Conservation (phyloP, 1,140 invertebrate species). For the Tenebrio molitor region DNA sequence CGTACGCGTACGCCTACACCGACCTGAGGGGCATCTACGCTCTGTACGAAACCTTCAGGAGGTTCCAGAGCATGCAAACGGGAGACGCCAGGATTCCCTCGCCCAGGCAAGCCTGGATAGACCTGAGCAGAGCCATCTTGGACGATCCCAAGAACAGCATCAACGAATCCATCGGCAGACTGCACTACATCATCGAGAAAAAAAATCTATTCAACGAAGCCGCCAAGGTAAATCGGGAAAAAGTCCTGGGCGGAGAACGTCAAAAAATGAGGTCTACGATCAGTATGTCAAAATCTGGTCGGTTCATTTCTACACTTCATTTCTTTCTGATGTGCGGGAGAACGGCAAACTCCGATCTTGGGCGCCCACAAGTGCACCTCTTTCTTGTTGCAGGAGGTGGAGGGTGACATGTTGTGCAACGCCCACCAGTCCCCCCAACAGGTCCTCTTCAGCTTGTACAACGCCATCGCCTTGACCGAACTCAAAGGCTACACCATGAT, state of each 20-base stretch:
- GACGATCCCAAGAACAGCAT: slow-evolving; percentile 71
- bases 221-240: slow-evolving; percentile 75
- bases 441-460: slow-evolving; percentile 85
- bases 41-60: slow-evolving; percentile 73
- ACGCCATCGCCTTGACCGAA: slow-evolving; percentile 82
- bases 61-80: slow-evolving; percentile 70
- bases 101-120: slow-evolving; percentile 71
- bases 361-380: no score
- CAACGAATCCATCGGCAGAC: slow-evolving; percentile 66
- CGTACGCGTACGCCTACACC: slow-evolving; percentile 69
- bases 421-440: slow-evolving; percentile 83
- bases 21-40: slow-evolving; percentile 71
- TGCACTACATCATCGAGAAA: slow-evolving; percentile 70
- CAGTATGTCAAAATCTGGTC: no score
- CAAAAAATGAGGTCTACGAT: no score
- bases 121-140: slow-evolving; percentile 75
- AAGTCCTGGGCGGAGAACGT: not conserved
- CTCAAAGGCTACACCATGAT: slow-evolving; percentile 89
- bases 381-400: slow-evolving; percentile 72
- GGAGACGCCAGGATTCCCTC: slow-evolving; percentile 66
- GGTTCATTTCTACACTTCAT: no score
- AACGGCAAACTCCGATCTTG: no score
- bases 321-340: no score
- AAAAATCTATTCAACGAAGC: slow-evolving; percentile 74
- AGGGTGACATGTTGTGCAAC: slow-evolving; percentile 74